Percentiles rank a stretch among this genome's conserved stretches.
These are phyloP conservation scores for Biston betularia DNA, from an alignment of 2,888 invertebrate genomes.

Conservation along the genomic window DNA sequence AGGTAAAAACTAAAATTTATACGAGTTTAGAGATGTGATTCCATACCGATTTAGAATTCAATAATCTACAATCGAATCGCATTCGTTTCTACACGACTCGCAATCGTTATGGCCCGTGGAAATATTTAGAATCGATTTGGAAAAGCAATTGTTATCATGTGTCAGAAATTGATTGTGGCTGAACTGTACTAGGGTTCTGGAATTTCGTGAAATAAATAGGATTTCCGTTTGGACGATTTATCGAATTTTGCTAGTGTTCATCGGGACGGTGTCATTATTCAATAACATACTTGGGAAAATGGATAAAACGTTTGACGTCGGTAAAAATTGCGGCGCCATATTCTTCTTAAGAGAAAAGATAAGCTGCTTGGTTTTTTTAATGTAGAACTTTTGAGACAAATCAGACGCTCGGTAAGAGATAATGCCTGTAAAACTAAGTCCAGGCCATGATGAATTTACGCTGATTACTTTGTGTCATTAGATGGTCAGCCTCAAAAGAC, in stretches of 20 bases:
- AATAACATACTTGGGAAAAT: neutral
- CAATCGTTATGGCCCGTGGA: constrained; percentile 19
- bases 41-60: constrained; percentile 43
- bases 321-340: too few species aligned
- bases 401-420: too few species aligned
- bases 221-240: constrained; percentile 1
- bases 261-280: neutral
- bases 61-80: constrained; percentile 44
- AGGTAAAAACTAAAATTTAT: constrained; percentile 30
- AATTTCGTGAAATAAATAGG: constrained; percentile 3
- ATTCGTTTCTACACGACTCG: constrained; percentile 29
- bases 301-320: neutral
- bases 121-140: constrained; percentile 29
- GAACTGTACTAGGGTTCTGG: neutral
- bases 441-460: too few species aligned
- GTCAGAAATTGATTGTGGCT: constrained; percentile 12
- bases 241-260: neutral
- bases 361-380: too few species aligned
- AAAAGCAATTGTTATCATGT: constrained; percentile 23
- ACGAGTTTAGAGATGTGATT: constrained; percentile 29
- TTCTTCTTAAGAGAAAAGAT: too few species aligned
- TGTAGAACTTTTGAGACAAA: too few species aligned
- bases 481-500: too few species aligned
- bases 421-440: too few species aligned
- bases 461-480: too few species aligned